Percentiles rank a stretch among this genome's conserved stretches.
phyloP scores from a whole-genome alignment of 2,888 invertebrate species.

The Orthosia cruda region DNA sequence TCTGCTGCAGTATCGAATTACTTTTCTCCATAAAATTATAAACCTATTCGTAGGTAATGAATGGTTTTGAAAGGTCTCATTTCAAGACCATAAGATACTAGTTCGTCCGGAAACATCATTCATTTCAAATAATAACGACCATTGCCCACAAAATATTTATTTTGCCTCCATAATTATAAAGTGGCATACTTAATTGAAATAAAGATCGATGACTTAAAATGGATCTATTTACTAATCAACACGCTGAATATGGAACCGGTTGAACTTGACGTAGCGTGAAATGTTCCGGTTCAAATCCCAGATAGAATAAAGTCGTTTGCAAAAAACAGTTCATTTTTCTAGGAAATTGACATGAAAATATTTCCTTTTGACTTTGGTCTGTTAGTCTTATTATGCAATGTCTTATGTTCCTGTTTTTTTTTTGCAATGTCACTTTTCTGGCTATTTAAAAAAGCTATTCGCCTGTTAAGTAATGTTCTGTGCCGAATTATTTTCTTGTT shows the following conservation, averaged over 20 bases:
- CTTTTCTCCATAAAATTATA: too few relatives aligned
- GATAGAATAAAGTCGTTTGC: conserved; percentile 32
- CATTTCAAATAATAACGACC: not conserved
- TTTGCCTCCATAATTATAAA: conserved; percentile 11
- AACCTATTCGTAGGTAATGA: too few relatives aligned
- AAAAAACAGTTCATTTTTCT: conserved; percentile 25
- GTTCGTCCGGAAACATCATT: not conserved
- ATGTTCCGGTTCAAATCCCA: conserved; percentile 54
- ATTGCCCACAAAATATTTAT: not conserved
- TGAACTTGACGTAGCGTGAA: conserved; percentile 27
- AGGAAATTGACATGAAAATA: conserved; percentile 17
- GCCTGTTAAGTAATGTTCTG: too few relatives aligned
- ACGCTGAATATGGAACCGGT: conserved; percentile 49
- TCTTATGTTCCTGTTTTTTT: not conserved
- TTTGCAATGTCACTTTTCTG: conserved; percentile 19
- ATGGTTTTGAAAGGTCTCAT: too few relatives aligned
- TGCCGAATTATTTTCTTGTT: not conserved
- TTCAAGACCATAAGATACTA: too few relatives aligned
- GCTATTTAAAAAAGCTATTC: too few relatives aligned
- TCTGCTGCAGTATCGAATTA: not conserved
- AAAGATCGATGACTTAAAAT: conserved; percentile 42
- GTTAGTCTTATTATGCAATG: conserved; percentile 3
- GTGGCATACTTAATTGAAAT: conserved; percentile 19
- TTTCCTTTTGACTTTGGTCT: not conserved
- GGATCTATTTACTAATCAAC: conserved; percentile 29